phyloP scores from a whole-genome alignment of 2,113 vertebrate genomes.

The Sorex araneus region DNA sequence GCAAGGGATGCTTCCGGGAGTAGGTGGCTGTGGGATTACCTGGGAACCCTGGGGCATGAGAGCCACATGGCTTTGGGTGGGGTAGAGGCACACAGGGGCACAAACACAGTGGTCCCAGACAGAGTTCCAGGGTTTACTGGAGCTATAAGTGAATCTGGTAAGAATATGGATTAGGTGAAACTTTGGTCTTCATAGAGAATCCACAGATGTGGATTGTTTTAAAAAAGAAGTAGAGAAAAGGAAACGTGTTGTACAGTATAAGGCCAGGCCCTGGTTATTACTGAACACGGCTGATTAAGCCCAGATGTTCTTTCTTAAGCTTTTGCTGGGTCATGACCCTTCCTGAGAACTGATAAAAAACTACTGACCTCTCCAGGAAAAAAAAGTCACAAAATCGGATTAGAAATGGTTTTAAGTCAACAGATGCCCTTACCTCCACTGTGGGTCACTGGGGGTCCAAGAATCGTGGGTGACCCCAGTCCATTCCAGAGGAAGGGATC shows the following conservation, averaged over 20 bases:
- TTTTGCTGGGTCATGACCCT: conserved; percentile 59
- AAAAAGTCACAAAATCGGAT: conserved; percentile 22
- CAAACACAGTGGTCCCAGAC: not conserved
- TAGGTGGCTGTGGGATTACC: not conserved
- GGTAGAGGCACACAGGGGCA: not conserved
- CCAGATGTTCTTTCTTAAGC: conserved; percentile 72
- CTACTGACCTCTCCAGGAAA: conserved; percentile 57
- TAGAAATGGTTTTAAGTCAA: conserved; percentile 36
- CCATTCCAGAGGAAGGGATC: not conserved
- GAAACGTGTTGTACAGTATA: conserved; percentile 69
- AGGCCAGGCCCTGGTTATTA: conserved; percentile 59
- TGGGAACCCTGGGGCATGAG: not conserved
- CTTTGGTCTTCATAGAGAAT: conserved; percentile 53
- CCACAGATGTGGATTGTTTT: conserved; percentile 68
- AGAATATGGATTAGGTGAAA: conserved; percentile 72
- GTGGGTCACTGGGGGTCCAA: not conserved
- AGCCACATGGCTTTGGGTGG: no score
- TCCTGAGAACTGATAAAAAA: conserved; percentile 60
- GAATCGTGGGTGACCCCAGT: not conserved
- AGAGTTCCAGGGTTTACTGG: conserved; percentile 36
- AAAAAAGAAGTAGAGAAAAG: conserved; percentile 58
- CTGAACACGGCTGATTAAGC: conserved; percentile 57
- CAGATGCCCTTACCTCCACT: not conserved
- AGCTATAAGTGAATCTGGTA: conserved; percentile 49
- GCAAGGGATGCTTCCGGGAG: not conserved